Conservation (phyloP, 2,888 invertebrate genomes). For the Steromphala cineraria region DNA sequence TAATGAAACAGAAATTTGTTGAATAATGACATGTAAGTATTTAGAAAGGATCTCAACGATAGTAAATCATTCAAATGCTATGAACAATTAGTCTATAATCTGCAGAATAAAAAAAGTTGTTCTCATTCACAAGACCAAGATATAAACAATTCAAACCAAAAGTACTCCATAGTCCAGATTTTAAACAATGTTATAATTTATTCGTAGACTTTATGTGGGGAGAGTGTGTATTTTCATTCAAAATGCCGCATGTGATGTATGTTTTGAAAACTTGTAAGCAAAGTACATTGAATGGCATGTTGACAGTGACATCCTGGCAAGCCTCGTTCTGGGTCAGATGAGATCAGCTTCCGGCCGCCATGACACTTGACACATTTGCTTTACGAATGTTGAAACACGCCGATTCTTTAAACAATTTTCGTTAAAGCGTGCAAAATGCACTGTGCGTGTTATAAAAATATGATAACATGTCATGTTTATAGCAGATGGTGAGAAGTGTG, state of each 20-base stretch:
- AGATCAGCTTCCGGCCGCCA: conserved; percentile 7
- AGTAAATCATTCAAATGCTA: too few species aligned
- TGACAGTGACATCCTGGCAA: not conserved
- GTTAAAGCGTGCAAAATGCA: not conserved
- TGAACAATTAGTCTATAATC: too few species aligned
- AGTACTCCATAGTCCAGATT: too few species aligned
- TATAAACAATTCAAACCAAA: too few species aligned
- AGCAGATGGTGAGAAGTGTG: not conserved
- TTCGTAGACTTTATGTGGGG: not conserved
- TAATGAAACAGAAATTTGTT: too few species aligned
- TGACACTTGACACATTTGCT: not conserved
- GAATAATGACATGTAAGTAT: too few species aligned
- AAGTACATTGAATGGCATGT: not conserved
- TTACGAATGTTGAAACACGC: not conserved
- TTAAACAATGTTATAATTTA: too few species aligned
- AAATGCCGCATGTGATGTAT: not conserved
- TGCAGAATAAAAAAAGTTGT: too few species aligned
- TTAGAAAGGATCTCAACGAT: too few species aligned
- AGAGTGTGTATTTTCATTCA: not conserved
- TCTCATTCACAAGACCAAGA: too few species aligned
- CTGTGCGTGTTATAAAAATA: not conserved
- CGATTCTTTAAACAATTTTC: not conserved
- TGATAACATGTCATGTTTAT: not conserved
- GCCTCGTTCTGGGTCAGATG: conserved; percentile 1
- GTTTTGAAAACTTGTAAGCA: not conserved